Evolutionary conservation across 2,797 vertebrate species (phyloP).

Genomic region (Lagorchestes hirsutus): DNA sequence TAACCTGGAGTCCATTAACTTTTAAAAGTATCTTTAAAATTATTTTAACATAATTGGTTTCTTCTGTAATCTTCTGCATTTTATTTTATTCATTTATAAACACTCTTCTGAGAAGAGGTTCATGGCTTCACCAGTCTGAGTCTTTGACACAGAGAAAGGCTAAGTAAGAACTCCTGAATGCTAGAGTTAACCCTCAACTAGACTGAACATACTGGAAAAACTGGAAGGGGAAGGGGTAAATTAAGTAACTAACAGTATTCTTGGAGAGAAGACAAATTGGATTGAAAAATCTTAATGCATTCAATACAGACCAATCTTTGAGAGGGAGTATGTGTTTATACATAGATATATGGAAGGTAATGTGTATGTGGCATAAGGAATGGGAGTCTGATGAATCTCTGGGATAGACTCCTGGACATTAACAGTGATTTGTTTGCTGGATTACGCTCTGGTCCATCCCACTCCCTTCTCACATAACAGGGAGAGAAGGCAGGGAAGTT

Average conservation of each 20-base stretch:
- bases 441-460: conserved; percentile 10
- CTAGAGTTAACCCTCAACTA: not conserved
- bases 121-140: not conserved
- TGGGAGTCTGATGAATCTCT: not conserved
- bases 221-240: not conserved
- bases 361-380: not conserved
- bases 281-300: not conserved
- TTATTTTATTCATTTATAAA: not conserved
- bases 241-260: not conserved
- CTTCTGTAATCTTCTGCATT: not conserved
- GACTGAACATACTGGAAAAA: not conserved
- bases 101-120: not conserved
- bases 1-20: not conserved
- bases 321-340: not conserved
- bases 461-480: conserved; percentile 46
- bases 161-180: not conserved
- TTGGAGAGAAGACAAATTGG: not conserved
- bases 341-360: not conserved
- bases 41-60: not conserved
- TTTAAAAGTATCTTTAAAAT: not conserved
- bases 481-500: conserved; percentile 50
- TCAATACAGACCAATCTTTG: not conserved
- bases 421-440: not conserved
- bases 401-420: not conserved
- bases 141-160: not conserved